Evolutionary conservation across 2,113 vertebrate species (phyloP), one percentile per base, ranked within the genome.

Genomic region (Malurus alboscapulatus): DNA sequence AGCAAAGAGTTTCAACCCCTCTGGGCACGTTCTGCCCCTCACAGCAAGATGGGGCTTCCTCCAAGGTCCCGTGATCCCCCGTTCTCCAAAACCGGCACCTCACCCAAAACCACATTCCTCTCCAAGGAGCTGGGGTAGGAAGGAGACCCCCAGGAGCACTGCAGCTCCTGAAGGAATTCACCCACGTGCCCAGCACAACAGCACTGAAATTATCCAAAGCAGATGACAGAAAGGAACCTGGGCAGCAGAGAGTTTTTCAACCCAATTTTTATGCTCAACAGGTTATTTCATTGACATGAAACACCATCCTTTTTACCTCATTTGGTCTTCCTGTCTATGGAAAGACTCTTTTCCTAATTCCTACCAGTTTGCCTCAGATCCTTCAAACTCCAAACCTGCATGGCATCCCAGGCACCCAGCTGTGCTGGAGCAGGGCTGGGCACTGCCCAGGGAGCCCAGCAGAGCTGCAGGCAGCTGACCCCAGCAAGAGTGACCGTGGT

Each of bases 1-100:
- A 87, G 8, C 24, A 11, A 34, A 63, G n/a, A 84, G 40, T 51
- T 85, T 53, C 32, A 20, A 61, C 34, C 19, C 12, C 26, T 20
- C 2, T 1, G 1, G 27, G 66, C 30, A 73, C 20, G 29, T 73
- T 48, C 14, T n/a, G 15, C 25, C 9, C 10, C 15, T 45, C 72
- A 27, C 14, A 63, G 51, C 2, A 1, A 51, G 61, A 59, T 8
- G 53, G 30, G n/a, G 15, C 40, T 48, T 36, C 54, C n/a, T n/a
- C 24, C 54, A 59, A 42, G 12, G n/a, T 27, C 25, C 25, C 1
- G 0, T 7, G 18, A n/a, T 8, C 9, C 7, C 16, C 16, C 1
- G 0, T 7, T 45, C 26, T 53, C 29, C 0, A 0, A 34, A 67
- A 58, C 2, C 3, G 2, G 17, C 14, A 6, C 45, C 38, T 38